Evolutionary conservation across 2,797 vertebrate species (phyloP), one percentile per base, ranked within the genome.

Genomic region (Chaenodraco wilsoni): DNA sequence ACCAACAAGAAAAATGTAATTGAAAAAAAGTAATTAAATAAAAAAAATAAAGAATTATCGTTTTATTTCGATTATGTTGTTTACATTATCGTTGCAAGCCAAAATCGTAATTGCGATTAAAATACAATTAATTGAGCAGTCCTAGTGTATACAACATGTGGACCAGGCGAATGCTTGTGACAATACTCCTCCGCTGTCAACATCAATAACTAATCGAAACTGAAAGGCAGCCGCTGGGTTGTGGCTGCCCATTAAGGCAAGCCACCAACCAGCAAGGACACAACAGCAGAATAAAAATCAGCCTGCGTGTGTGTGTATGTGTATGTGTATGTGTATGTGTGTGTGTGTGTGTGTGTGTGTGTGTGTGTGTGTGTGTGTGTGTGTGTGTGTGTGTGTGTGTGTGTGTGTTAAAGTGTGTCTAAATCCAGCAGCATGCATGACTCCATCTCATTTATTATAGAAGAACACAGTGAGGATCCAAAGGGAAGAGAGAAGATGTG

Each of bases 121-220:
- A 27, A 27, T 27, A 27, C 27, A 27, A 27, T 27, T 27, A 27
- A 27, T 27, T 27, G 27, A 27, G 27, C 27, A 27, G 27, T 4
- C 27, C 27, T 27, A 4, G 27, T 27, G 27, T 33, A 37, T 62
- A 21, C 17, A 40, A 65, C 67, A 73, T 72, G 61, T 79, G 33
- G 7, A 37, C 71, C 31, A 71, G 61, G 80, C 8, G 17, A 76
- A 78, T 61, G 63, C 73, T 62, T 70, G 70, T 49, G 62, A 78
- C 74, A 55, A 81, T 72, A 72, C 55, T 54, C 66, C 49, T 82
- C 62, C 50, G 3, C 69, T 51, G 72, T 81, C 82, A 70, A 60
- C 71, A 83, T 85, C 72, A 79, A 81, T 80, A 80, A 86, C 44
- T 84, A 81, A 82, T 80, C 56, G 14, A 27, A 4, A 33, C 52